Conservation (phyloP, 2,888 invertebrate genomes). For the Hirtodrosophila histrioides region DNA sequence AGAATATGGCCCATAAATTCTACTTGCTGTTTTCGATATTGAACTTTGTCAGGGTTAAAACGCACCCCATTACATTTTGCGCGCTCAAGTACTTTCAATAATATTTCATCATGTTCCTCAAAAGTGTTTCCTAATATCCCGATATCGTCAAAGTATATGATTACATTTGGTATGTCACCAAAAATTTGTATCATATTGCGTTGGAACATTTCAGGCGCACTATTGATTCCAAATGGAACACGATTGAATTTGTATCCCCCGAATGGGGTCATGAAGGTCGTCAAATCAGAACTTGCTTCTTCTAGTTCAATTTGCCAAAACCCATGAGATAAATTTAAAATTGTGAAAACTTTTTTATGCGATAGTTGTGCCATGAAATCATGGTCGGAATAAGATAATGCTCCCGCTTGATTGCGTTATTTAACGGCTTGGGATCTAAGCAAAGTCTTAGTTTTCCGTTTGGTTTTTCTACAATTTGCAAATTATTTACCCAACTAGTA, state of each 20-base stretch:
- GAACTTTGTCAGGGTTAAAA: slow-evolving; percentile 60
- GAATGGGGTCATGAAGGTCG: slow-evolving; percentile 30
- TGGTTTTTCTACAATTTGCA: slow-evolving; percentile 56
- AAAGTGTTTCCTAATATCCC: slow-evolving; percentile 49
- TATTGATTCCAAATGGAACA: slow-evolving; percentile 72
- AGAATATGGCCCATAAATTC: slow-evolving; percentile 65
- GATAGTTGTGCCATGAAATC: slow-evolving; percentile 33
- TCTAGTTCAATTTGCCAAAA: slow-evolving; percentile 41
- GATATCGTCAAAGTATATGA: slow-evolving; percentile 28
- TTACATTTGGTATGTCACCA: slow-evolving; percentile 66
- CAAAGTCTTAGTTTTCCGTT: slow-evolving; percentile 48
- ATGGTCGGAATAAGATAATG: slow-evolving; percentile 66
- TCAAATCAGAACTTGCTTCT: slow-evolving; percentile 33
- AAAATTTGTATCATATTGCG: slow-evolving; percentile 68
- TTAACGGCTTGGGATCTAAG: slow-evolving; percentile 61
- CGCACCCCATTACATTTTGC: slow-evolving; percentile 31
- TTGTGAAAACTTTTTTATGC: too few relatives aligned
- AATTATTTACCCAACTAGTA: slow-evolving; percentile 55
- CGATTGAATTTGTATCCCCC: slow-evolving; percentile 50
- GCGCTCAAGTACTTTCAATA: slow-evolving; percentile 8
- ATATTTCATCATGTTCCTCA: slow-evolving; percentile 42
- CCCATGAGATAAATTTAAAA: slow-evolving; percentile 32
- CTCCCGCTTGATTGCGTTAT: slow-evolving; percentile 57
- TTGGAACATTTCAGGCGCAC: slow-evolving; percentile 78
- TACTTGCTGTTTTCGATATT: slow-evolving; percentile 49